Evolutionary conservation across 2,113 vertebrate genomes (phyloP).

Genomic region (Solenodon paradoxus): DNA sequence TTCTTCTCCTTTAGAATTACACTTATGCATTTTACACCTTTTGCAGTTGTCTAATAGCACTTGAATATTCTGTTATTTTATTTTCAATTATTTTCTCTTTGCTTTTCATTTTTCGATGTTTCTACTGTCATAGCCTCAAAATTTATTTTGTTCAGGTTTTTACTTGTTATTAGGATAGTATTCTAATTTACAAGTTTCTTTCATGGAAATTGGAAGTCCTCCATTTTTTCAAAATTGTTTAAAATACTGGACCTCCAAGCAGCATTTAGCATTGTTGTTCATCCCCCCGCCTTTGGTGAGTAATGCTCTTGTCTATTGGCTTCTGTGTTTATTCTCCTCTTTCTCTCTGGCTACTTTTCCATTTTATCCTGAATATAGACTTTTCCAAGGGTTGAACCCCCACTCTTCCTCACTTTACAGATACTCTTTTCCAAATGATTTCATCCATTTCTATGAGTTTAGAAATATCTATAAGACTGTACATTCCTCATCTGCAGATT

Average conservation of each 20-base stretch:
- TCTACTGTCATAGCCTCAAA: neutral
- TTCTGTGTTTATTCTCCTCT: neutral
- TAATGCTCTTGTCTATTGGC: neutral
- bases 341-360: neutral
- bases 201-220: neutral
- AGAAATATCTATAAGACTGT: neutral
- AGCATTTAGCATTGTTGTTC: neutral
- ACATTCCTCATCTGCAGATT: neutral
- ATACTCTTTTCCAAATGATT: neutral
- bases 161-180: neutral
- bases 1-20: neutral
- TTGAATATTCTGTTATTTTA: neutral
- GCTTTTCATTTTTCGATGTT: neutral
- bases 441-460: neutral
- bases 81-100: neutral
- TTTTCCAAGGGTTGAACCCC: neutral
- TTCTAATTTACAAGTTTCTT: neutral
- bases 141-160: conserved; percentile 8
- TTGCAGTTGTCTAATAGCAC: neutral
- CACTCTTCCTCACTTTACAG: neutral
- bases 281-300: neutral
- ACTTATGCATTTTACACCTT: neutral
- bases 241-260: neutral
- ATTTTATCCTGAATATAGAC: neutral
- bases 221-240: neutral